Evolutionary conservation across 2,113 vertebrate genomes (phyloP).

Genomic region (Thalassoma bifasciatum): DNA sequence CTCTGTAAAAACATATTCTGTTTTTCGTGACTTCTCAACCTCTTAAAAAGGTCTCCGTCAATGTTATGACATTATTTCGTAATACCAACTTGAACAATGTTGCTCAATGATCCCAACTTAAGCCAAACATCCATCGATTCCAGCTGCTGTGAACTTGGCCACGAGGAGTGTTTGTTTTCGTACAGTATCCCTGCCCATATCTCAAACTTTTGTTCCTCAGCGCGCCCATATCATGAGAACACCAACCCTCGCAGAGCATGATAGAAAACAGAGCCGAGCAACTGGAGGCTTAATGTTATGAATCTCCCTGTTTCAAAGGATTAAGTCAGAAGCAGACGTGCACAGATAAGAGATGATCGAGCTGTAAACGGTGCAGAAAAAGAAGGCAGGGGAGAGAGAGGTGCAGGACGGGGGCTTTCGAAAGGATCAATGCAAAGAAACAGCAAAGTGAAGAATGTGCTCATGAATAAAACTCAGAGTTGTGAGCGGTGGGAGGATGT

Average conservation of each 20-base stretch:
- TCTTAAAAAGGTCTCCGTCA: neutral
- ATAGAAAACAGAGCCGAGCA: slow-evolving; percentile 66
- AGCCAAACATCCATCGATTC: slow-evolving; percentile 58
- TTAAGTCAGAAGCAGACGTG: slow-evolving; percentile 26
- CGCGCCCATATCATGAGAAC: slow-evolving; percentile 43
- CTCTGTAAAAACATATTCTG: too few species aligned
- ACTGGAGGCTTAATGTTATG: slow-evolving; percentile 45
- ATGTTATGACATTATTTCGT: slow-evolving; percentile 9
- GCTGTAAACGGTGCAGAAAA: slow-evolving; percentile 2
- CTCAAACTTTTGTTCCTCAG: slow-evolving; percentile 35
- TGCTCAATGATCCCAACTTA: slow-evolving; percentile 45
- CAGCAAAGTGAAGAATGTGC: slow-evolving; percentile 44
- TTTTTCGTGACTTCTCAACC: too few species aligned
- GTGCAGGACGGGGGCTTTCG: neutral
- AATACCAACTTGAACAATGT: slow-evolving; percentile 29
- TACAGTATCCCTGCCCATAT: slow-evolving; percentile 42
- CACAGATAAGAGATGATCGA: slow-evolving; percentile 41
- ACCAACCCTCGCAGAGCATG: slow-evolving; percentile 48
- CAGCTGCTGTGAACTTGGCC: too few species aligned
- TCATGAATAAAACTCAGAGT: slow-evolving; percentile 41
- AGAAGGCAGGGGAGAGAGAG: too few species aligned
- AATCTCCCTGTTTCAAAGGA: slow-evolving; percentile 48
- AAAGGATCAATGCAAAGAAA: slow-evolving; percentile 33
- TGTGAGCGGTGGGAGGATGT: slow-evolving; percentile 26
- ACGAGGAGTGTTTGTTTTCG: slow-evolving; percentile 57